These are phyloP conservation scores for Poecilia wingei DNA, from an alignment of 2,797 vertebrate genomes.

Conservation along the genomic window DNA sequence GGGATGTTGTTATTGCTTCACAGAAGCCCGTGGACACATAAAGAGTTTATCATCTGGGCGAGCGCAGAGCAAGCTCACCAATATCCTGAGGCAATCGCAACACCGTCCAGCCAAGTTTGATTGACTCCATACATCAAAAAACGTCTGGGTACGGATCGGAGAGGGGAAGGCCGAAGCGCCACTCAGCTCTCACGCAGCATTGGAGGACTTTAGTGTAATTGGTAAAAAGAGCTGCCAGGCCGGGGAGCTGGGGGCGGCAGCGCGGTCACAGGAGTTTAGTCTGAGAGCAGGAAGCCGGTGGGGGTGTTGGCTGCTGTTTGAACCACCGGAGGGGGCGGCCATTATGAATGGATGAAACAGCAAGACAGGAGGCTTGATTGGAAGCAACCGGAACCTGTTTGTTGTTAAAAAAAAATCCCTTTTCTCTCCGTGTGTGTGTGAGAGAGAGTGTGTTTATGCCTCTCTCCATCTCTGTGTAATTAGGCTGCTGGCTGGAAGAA, in stretches of 20 bases:
- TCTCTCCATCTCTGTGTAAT: conserved; percentile 62
- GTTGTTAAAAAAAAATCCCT: conserved; percentile 39
- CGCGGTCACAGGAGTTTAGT: conserved; percentile 37
- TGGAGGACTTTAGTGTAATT: conserved; percentile 56
- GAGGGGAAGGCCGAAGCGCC: conserved; percentile 8
- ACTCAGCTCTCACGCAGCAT: conserved; percentile 28
- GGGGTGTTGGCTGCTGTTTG: conserved; percentile 48
- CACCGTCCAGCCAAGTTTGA: conserved; percentile 64
- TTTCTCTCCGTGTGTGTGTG: conserved; percentile 11
- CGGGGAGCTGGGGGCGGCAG: conserved; percentile 13
- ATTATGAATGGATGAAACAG: conserved; percentile 64
- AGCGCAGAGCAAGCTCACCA: conserved; percentile 51
- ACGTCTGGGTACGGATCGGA: conserved; percentile 2
- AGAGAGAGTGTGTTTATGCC: conserved; percentile 7
- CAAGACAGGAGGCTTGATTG: conserved; percentile 58
- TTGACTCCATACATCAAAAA: conserved; percentile 72
- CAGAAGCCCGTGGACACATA: conserved; percentile 65
- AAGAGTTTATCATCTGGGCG: conserved; percentile 63
- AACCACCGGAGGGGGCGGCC: conserved; percentile 7
- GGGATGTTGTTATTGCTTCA: conserved; percentile 58
- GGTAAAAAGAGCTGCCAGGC: conserved; percentile 41
- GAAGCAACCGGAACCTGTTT: conserved; percentile 68
- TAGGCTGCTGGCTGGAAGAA: conserved; percentile 70
- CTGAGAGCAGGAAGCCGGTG: conserved; percentile 54
- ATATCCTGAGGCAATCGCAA: conserved; percentile 62